A percentile compares a stretch with the other conserved stretches of the same genome.
Conservation (phyloP, 2,888 invertebrate genomes). For the Sepioteuthis lessoniana region DNA sequence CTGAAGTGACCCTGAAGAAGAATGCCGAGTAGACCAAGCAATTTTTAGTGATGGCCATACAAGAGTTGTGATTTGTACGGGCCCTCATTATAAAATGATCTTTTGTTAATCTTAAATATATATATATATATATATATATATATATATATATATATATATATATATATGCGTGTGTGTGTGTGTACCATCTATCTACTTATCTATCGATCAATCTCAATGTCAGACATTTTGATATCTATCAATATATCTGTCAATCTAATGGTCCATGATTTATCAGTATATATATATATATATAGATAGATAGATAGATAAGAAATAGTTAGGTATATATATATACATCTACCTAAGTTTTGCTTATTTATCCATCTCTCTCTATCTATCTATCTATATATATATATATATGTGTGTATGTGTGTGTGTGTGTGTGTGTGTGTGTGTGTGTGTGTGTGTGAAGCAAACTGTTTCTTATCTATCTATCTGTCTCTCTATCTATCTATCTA, state of each 20-base stretch:
- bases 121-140: background rate
- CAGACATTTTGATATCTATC: no score
- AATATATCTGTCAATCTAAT: no score
- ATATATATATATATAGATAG: background rate
- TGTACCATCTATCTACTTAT: background rate
- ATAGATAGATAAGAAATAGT: background rate
- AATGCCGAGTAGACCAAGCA: no score
- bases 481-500: background rate
- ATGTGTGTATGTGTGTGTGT: background rate
- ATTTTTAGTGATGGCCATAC: no score
- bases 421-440: background rate
- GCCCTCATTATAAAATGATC: no score
- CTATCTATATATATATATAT: background rate
- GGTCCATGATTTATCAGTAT: background rate
- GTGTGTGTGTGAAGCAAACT: background rate
- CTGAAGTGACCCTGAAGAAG: no score
- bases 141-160: background rate
- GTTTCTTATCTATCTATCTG: background rate
- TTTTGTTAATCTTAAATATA: no score
- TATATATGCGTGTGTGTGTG: background rate
- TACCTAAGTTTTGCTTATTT: background rate
- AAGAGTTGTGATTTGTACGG: no score
- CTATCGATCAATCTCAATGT: no score
- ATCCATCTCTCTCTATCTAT: background rate
- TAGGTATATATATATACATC: background rate